Conservation (phyloP, 1,140 invertebrate genomes). For the Teleopsis dalmanni region DNA sequence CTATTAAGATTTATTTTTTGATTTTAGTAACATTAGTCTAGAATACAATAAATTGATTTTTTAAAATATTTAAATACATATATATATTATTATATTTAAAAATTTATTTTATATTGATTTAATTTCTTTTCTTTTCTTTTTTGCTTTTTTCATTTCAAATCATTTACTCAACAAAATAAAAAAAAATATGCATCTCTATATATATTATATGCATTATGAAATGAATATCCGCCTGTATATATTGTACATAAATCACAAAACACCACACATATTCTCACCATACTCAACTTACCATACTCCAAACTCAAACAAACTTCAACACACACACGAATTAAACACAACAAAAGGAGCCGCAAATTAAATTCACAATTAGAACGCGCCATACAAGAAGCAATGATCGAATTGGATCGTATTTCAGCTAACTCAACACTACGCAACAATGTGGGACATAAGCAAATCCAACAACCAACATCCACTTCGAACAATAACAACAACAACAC, state of each 20-base stretch:
- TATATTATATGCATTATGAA: background rate
- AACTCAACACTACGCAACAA: constrained; percentile 17
- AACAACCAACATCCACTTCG: constrained; percentile 13
- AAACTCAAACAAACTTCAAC: constrained; percentile 9
- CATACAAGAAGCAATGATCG: constrained; percentile 84
- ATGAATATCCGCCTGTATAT: constrained; percentile 1
- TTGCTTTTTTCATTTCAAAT: constrained; percentile 4
- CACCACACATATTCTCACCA: constrained; percentile 13
- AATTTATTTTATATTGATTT: constrained; percentile 3
- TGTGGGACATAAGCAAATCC: constrained; percentile 14
- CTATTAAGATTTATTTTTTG: background rate
- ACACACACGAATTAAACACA: constrained; percentile 4
- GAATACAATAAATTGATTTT: background rate
- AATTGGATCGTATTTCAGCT: constrained; percentile 59
- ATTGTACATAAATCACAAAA: constrained; percentile 17
- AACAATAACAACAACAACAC: constrained; percentile 14
- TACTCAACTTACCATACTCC: background rate
- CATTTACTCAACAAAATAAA: background rate
- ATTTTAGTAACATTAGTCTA: background rate
- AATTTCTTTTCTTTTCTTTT: background rate
- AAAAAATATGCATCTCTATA: background rate
- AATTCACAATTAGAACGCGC: constrained; percentile 79
- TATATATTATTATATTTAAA: background rate
- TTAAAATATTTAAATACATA: background rate
- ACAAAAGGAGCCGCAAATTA: constrained; percentile 73